phyloP scores from a whole-genome alignment of 2,797 vertebrate genomes.

The Semaprochilodus insignis region DNA sequence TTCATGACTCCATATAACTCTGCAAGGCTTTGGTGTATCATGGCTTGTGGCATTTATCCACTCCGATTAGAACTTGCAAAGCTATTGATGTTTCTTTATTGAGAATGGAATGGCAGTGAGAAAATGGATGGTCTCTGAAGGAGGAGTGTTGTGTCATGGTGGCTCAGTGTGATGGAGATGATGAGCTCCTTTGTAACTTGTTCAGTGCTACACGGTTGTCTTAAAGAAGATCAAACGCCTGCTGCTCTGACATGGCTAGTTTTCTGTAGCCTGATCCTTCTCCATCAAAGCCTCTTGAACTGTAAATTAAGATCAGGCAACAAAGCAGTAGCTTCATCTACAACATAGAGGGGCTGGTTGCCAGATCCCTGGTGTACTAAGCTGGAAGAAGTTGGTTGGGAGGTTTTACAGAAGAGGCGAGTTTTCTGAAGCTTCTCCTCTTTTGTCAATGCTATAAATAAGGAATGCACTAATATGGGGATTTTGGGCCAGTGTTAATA shows the following conservation, averaged over 20 bases:
- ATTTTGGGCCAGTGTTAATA: no score
- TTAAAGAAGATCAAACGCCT: conserved; percentile 54
- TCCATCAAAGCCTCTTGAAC: conserved; percentile 48
- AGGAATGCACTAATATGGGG: no score
- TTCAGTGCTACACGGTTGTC: conserved; percentile 37
- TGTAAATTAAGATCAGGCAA: conserved; percentile 56
- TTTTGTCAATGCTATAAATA: neutral
- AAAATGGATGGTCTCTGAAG: conserved; percentile 23
- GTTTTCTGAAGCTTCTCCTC: conserved; percentile 21
- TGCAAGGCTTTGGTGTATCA: conserved; percentile 20
- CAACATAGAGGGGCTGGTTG: conserved; percentile 32
- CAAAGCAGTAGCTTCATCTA: conserved; percentile 44
- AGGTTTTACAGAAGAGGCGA: neutral
- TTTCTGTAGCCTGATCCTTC: conserved; percentile 27
- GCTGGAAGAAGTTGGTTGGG: conserved; percentile 11
- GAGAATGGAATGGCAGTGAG: conserved; percentile 18
- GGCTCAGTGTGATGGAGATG: conserved; percentile 19
- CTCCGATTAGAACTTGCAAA: conserved; percentile 20
- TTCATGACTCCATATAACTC: conserved; percentile 33
- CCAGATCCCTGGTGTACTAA: neutral
- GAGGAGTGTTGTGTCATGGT: conserved; percentile 37
- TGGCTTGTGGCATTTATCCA: conserved; percentile 22
- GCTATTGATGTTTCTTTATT: conserved; percentile 7
- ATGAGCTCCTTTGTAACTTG: conserved; percentile 53
- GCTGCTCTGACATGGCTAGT: conserved; percentile 26